Conservation (phyloP, 1,140 invertebrate species). For the Musca domestica region DNA sequence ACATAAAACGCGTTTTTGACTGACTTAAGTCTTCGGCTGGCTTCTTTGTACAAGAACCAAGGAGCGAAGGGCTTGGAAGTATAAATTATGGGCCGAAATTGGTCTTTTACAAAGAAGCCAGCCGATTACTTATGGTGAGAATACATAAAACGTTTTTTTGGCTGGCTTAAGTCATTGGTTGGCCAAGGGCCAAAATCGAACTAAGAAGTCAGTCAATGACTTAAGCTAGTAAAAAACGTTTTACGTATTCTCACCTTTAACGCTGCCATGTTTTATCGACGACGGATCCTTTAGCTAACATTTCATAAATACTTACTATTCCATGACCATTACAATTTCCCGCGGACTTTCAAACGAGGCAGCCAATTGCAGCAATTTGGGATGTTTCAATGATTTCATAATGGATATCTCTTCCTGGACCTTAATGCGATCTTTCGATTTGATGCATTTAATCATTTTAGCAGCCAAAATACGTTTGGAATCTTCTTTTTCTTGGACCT, state of each 20-base stretch:
- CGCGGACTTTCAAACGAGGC: constrained; percentile 83
- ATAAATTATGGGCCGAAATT: too few species aligned
- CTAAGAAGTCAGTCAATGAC: too few species aligned
- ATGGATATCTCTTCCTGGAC: constrained; percentile 88
- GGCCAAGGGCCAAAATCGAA: not conserved
- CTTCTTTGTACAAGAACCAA: too few species aligned
- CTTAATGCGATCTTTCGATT: constrained; percentile 77
- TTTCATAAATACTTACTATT: constrained; percentile 89
- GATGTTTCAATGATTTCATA: constrained; percentile 87
- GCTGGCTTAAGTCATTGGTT: too few species aligned
- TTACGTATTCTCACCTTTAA: too few species aligned
- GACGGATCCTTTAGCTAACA: not conserved
- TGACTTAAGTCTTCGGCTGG: too few species aligned
- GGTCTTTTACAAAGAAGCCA: too few species aligned
- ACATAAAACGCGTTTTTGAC: too few species aligned
- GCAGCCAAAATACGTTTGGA: constrained; percentile 76
- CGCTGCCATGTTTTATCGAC: not conserved
- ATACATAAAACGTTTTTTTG: too few species aligned
- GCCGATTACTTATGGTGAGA: too few species aligned
- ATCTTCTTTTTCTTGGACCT: constrained; percentile 68
- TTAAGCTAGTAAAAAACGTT: too few species aligned
- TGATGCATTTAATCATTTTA: constrained; percentile 85
- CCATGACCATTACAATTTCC: constrained; percentile 89
- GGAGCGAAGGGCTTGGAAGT: too few species aligned
- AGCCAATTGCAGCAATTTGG: constrained; percentile 82